Base-by-base conservation (phyloP, 2,113 vertebrate genomes). In the Choloepus hoffmanni region DNA sequence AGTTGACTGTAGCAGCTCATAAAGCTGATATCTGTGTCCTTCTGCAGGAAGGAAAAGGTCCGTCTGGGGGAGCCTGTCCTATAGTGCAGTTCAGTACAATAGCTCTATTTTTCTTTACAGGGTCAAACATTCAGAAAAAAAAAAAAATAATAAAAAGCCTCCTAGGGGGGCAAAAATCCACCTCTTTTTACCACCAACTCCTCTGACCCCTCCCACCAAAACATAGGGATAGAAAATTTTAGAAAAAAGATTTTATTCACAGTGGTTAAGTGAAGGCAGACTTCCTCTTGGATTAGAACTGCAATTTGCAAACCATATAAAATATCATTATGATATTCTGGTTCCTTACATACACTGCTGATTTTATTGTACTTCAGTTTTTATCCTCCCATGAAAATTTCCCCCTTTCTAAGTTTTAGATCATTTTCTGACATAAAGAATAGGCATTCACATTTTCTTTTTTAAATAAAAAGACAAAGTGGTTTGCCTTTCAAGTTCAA, bases 121-220 rank as follows among this genome's bases (percentile, higher is more conserved):
- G 96, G 96, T 97, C 95, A 97, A 97, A 97, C 94, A 91, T 95
- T 96, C 96, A 96, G 91, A 68, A 91, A 95, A 79, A 96, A 79
- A 96, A 95, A 28, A 97, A 95, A 97, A 95, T 96, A 96, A 96
- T 96, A 96, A 96, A 97, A 97, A 68, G 40, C 45, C 91, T 92
- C 93, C 90, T 90, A 92, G 82, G 48, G 13, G 87, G 30, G 16
- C 62, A 86, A 73, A 30, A 14, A n/a, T 58, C 55, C 60, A 19
- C n/a, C 67, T 67, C 40, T 62, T 28, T 95, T 63, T 83, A 26
- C 83, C 13, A 5, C 68, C 84, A 82, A 76, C 68, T 28, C 26
- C 4, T 1, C 36, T 72, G 19, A 36, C 72, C 82, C 72, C 87
- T 82, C 48, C 81, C 63, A 85, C 43, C 65, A 26, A 81, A 93